These are phyloP conservation scores for Habropoda laboriosa DNA, from an alignment of 1,140 invertebrate species.

Conservation along the genomic window DNA sequence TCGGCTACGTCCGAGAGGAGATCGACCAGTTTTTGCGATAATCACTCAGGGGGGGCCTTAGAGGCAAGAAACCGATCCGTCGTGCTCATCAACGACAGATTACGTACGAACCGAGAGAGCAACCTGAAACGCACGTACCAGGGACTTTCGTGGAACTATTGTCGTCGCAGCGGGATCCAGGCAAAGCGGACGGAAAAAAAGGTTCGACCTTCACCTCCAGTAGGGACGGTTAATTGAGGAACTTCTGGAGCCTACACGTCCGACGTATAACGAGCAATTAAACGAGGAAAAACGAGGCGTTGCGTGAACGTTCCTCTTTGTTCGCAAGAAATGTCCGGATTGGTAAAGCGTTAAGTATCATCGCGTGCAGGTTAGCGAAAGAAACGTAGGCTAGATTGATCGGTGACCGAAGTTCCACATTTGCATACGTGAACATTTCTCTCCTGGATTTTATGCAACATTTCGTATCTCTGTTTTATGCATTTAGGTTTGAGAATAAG, in stretches of 20 bases:
- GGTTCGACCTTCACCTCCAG: conserved; percentile 28
- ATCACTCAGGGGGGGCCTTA: conserved; percentile 48
- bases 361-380: neutral
- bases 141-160: neutral
- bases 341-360: neutral
- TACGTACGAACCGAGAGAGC: conserved; percentile 21
- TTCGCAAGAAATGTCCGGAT: neutral
- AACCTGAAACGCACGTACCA: neutral
- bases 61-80: conserved; percentile 45
- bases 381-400: neutral
- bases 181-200: neutral
- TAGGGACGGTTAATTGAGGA: neutral
- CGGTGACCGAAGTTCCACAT: neutral
- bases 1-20: conserved; percentile 47
- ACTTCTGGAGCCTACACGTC: conserved; percentile 3
- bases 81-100: conserved; percentile 48
- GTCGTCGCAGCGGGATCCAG: neutral
- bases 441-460: too few relatives aligned
- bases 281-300: neutral
- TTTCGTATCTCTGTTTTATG: too few relatives aligned
- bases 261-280: neutral
- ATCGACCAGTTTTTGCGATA: conserved; percentile 63
- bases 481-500: too few relatives aligned
- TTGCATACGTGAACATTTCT: neutral
- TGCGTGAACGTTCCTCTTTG: neutral